Evolutionary conservation across 2,888 invertebrate species (phyloP).

Genomic region (Ectemnius lituratus): DNA sequence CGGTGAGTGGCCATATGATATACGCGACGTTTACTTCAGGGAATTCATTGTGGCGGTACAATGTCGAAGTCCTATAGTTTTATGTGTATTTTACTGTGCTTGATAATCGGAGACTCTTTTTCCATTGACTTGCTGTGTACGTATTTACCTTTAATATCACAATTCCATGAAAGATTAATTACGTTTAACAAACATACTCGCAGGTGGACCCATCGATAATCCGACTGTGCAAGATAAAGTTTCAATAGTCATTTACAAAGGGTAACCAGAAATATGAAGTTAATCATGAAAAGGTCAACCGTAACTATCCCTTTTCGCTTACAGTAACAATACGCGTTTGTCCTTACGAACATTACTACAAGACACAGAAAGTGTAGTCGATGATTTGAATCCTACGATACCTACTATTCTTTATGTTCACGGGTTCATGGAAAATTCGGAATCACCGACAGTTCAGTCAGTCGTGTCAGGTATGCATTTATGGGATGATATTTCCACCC

Average conservation of each 20-base stretch:
- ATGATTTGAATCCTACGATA: slow-evolving; percentile 10
- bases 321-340: slow-evolving; percentile 17
- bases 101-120: background rate
- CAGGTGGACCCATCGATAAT: too few relatives aligned
- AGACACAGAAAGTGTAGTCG: background rate
- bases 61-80: slow-evolving; percentile 12
- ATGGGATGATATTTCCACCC: background rate
- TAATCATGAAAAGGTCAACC: too few relatives aligned
- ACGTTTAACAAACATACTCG: too few relatives aligned
- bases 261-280: too few relatives aligned
- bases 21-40: too few relatives aligned
- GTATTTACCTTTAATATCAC: slow-evolving; percentile 1
- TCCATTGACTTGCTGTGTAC: slow-evolving; percentile 18
- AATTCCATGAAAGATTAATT: too few relatives aligned
- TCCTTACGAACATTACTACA: background rate
- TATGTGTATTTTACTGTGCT: slow-evolving; percentile 17
- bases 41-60: background rate
- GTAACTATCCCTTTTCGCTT: too few relatives aligned
- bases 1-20: too few relatives aligned
- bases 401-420: slow-evolving; percentile 34
- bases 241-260: too few relatives aligned
- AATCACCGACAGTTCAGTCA: slow-evolving; percentile 6
- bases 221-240: too few relatives aligned
- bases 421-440: slow-evolving; percentile 34
- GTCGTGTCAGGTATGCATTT: slow-evolving; percentile 24